Conservation (phyloP, 2,888 invertebrate genomes). For the Agrotis exclamationis region DNA sequence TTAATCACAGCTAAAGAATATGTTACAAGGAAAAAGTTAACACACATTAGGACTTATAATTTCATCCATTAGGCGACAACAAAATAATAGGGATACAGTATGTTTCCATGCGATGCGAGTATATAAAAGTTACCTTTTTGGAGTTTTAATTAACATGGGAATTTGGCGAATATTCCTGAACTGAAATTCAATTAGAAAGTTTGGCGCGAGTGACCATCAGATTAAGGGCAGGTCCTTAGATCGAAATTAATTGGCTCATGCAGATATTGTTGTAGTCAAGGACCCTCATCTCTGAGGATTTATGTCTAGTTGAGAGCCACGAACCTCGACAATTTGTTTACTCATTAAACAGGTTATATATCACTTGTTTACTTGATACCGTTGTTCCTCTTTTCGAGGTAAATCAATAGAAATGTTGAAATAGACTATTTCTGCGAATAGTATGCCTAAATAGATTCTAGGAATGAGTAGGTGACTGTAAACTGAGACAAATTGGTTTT, state of each 20-base stretch:
- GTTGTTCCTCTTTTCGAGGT: constrained; percentile 31
- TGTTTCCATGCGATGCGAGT: constrained; percentile 22
- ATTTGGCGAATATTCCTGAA: constrained; percentile 79
- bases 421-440: constrained; percentile 8
- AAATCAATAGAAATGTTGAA: neutral
- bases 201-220: constrained; percentile 88
- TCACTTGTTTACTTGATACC: constrained; percentile 26
- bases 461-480: neutral
- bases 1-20: constrained; percentile 5
- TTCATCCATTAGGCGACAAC: neutral
- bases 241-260: constrained; percentile 89
- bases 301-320: constrained; percentile 76
- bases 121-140: constrained; percentile 39
- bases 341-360: constrained; percentile 37
- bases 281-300: constrained; percentile 86
- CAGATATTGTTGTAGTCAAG: constrained; percentile 85
- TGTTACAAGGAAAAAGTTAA: neutral
- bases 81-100: constrained; percentile 16
- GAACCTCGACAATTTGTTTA: constrained; percentile 66
- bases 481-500: neutral
- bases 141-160: constrained; percentile 64
- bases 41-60: constrained; percentile 3
- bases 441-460: neutral
- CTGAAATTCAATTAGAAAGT: constrained; percentile 73
- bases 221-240: constrained; percentile 84